Percentiles rank a stretch among this genome's conserved stretches.
Evolutionary conservation across 1,140 invertebrate genomes (phyloP).

Genomic region (Sycophila sp.): DNA sequence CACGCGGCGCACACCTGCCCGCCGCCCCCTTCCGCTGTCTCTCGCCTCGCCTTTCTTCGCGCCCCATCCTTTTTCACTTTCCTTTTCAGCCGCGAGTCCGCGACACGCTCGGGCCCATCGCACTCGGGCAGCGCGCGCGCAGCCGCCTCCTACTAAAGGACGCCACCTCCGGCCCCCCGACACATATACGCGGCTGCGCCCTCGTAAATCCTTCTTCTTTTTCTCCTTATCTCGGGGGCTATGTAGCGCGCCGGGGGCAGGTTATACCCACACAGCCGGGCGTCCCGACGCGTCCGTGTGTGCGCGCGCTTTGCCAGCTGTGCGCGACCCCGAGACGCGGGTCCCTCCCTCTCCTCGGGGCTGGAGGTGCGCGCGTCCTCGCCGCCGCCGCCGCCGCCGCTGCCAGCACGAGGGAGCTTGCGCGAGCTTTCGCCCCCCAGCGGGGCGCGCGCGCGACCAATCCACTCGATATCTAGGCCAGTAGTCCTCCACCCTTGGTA

Average conservation of each 20-base stretch:
- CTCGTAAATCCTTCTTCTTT: not conserved
- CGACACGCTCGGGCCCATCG: not conserved
- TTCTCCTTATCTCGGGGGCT: slow-evolving; percentile 3
- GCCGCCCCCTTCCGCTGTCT: not conserved
- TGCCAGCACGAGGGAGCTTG: slow-evolving; percentile 21
- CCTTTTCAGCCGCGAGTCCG: not conserved
- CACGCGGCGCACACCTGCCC: not conserved
- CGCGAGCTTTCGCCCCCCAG: not conserved
- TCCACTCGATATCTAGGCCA: slow-evolving; percentile 42
- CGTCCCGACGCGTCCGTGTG: slow-evolving; percentile 36
- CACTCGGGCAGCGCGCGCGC: not conserved
- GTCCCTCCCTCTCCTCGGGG: not conserved
- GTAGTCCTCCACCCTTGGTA: slow-evolving; percentile 36
- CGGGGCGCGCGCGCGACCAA: not conserved
- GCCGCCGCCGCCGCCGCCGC: not conserved
- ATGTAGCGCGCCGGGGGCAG: slow-evolving; percentile 13
- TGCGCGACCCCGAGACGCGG: not conserved
- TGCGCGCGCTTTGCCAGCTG: slow-evolving; percentile 41
- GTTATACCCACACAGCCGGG: slow-evolving; percentile 10
- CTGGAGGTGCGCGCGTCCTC: not conserved
- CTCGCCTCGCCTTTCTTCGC: not conserved
- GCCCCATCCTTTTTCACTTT: slow-evolving; percentile 9
- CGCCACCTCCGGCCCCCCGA: not conserved
- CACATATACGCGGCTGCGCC: not conserved
- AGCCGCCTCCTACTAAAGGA: too few species aligned